A percentile compares a stretch with the other conserved stretches of the same genome.
phyloP scores from a whole-genome alignment of 2,888 invertebrate genomes.

The Caenorhabditis sp. region DNA sequence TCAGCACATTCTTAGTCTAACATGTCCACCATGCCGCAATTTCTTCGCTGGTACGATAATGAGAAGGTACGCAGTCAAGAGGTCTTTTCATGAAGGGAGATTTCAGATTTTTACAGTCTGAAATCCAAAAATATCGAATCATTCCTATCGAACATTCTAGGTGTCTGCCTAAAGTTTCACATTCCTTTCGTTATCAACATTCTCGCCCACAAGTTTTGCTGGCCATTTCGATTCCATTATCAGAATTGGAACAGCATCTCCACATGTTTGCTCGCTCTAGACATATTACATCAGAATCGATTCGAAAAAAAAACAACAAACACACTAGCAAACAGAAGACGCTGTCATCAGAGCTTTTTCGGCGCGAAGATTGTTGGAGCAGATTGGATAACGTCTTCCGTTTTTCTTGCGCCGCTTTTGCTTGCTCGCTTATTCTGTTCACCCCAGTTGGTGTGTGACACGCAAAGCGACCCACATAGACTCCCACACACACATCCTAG shows the following conservation, averaged over 20 bases:
- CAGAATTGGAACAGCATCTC: constrained; percentile 17
- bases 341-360: constrained; percentile 25
- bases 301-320: constrained; percentile 19
- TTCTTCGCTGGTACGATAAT: constrained; percentile 68
- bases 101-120: neutral
- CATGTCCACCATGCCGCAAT: constrained; percentile 47
- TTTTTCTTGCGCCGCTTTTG: constrained; percentile 32
- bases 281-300: constrained; percentile 4
- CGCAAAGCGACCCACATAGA: constrained; percentile 28
- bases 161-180: neutral
- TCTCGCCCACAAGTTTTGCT: constrained; percentile 33
- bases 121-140: neutral
- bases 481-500: constrained; percentile 1
- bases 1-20: constrained; percentile 14
- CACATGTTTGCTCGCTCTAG: constrained; percentile 22
- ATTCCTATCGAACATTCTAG: neutral
- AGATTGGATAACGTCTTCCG: constrained; percentile 52
- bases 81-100: too few species aligned
- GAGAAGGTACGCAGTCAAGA: constrained; percentile 68
- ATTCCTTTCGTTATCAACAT: constrained; percentile 30
- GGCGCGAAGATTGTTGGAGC: constrained; percentile 39
- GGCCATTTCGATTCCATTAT: constrained; percentile 34
- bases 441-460: constrained; percentile 34
- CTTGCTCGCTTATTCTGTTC: constrained; percentile 60
- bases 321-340: constrained; percentile 22